Base-by-base conservation (phyloP, 2,888 invertebrate species). In the Drosophila demipolita region DNA sequence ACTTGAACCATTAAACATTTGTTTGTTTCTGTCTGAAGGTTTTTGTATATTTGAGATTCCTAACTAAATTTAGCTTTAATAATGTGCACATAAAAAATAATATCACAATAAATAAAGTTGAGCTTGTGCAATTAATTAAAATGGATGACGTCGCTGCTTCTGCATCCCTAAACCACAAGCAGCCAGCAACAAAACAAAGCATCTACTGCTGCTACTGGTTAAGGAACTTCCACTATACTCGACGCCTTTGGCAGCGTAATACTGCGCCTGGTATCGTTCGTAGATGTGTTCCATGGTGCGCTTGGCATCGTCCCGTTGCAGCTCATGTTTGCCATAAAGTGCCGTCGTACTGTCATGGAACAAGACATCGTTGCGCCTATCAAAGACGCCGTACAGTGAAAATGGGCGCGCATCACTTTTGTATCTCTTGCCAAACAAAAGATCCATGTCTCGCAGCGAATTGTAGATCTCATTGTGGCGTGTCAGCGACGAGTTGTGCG, bases 401-500 rank as follows among this genome's bases (percentile, higher is more conserved):
- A 97, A 96, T 75, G 96, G 94, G 0, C 94, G 94, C 0, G 94
- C 95, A 20, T 94, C 94, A 5, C 93, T 93, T 60, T 94, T 94
- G 80, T 92, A 94, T 48, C 94, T 94, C 88, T 94, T 95, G 49
- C 97, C 97, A 91, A 97, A 97, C 36, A 96, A 92, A 79, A 94
- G 94, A 89, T 97, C 96, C 85, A 97, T 93, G 78, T 95, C 95
- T 17, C 95, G 94, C 45, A 97, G 94, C 0, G 96, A 95, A 75
- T 96, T 95, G 66, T 95, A 94, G 1, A 96, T 95, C 90, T 97
- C 97, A 81, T 96, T 95, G 33, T 93, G 93, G 77, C 96, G 94
- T 78, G 95, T 93, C 4, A 93, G 76, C 0, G 95, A 93, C 2
- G 78, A 63, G 53, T 94, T 94, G 52, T 94, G 93, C 0, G 95